Base-by-base conservation (phyloP, 2,797 vertebrate genomes). In the Pterois miles region DNA sequence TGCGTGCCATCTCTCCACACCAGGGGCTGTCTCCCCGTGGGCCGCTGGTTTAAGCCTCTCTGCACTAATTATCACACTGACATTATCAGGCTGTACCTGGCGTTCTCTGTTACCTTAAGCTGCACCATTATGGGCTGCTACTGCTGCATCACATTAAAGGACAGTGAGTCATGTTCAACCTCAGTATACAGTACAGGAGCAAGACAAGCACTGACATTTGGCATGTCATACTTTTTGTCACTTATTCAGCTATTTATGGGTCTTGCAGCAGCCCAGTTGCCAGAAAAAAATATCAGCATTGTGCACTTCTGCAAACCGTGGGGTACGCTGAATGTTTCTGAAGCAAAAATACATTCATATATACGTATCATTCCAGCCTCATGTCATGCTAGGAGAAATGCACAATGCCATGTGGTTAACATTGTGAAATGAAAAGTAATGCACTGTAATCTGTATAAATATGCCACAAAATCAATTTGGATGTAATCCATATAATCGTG, bases 1-100 rank as follows among this genome's bases (percentile, higher is more conserved):
- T 95, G 94, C 90, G 95, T 95, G 93, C 88, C 93, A 91, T 89
- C 93, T 93, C 89, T 92, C 89, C 93, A 80, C 89, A 93, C 94
- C 88, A 87, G 92, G 92, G 94, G 92, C 90, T 73, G 87, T 89
- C 88, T 92, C 93, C 91, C 92, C 11, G 78, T 82, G 90, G 87
- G 84, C 81, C 53, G 84, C 92, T 90, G 91, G 87, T 93, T 90
- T 93, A 93, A 94, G 91, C 91, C 86, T 91, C 92, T 91, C 84
- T 82, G 90, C 89, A 74, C 92, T 94, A 94, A 94, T 94, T 93
- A 93, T 92, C 90, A 86, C 92, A 88, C 86, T 93, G 93, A 93
- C 93, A 94, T 94, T 93, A 92, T 94, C 89, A 90, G 88, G 76
- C 86, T 86, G 80, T 90, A 93, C 92, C 91, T 90, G 90, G 81